These are phyloP conservation scores for Acropternis orthonyx DNA, from an alignment of 2,797 vertebrate genomes.

Conservation along the genomic window DNA sequence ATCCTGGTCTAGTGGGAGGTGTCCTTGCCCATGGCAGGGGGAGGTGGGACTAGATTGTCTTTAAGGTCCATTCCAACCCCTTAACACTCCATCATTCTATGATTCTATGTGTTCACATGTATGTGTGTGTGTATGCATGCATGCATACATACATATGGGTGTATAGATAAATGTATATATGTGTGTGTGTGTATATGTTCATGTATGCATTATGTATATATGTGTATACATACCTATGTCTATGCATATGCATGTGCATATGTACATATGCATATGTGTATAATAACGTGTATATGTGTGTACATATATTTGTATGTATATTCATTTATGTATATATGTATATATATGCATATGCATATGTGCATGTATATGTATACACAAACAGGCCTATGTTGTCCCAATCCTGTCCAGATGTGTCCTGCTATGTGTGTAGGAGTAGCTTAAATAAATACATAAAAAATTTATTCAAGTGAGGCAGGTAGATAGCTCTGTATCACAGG, in stretches of 20 bases:
- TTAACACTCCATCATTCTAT: neutral
- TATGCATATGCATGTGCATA: too few species aligned
- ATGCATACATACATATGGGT: accelerated
- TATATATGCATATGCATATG: accelerated
- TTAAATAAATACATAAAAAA: neutral
- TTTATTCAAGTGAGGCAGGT: neutral
- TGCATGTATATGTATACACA: neutral
- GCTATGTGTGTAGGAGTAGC: neutral
- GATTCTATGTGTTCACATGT: neutral
- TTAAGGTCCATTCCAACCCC: neutral
- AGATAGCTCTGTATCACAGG: accelerated
- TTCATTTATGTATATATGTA: neutral
- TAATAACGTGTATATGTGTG: too few species aligned
- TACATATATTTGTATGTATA: neutral
- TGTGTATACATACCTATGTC: neutral
- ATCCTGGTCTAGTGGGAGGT: neutral
- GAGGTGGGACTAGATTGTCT: neutral
- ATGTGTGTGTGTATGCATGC: accelerated
- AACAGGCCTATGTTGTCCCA: neutral
- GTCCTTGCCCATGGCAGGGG: neutral
- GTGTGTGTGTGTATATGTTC: neutral
- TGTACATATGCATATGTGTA: neutral
- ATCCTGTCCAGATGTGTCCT: neutral
- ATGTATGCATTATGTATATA: neutral
- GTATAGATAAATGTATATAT: neutral